Conservation (phyloP, 2,888 invertebrate genomes). For the Pseudococcus jackbeardsleyi region DNA sequence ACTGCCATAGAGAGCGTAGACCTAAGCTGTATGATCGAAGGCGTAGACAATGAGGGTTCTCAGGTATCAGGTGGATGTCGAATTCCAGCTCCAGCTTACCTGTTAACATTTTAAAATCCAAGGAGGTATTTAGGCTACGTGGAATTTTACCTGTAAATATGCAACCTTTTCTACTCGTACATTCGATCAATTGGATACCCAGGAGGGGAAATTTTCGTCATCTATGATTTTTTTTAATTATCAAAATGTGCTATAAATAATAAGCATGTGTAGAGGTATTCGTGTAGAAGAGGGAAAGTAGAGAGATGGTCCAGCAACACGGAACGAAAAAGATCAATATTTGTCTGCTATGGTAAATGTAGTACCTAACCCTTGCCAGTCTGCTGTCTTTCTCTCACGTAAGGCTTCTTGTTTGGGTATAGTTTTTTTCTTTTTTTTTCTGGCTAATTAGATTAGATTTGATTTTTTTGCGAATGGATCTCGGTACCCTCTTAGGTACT, state of each 20-base stretch:
- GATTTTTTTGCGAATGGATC: too few species aligned
- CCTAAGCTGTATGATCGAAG: too few species aligned
- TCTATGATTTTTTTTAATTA: not conserved
- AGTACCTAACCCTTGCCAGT: not conserved
- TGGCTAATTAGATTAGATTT: slow-evolving; percentile 2
- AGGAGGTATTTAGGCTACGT: too few species aligned
- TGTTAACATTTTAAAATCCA: not conserved
- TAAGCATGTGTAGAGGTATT: not conserved
- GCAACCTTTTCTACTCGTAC: too few species aligned
- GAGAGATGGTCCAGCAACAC: slow-evolving; percentile 20
- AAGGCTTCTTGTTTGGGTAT: not conserved
- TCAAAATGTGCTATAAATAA: not conserved
- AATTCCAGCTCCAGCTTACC: not conserved
- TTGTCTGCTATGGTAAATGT: not conserved
- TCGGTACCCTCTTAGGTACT: too few species aligned
- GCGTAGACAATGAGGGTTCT: slow-evolving; percentile 4
- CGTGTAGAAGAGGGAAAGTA: not conserved
- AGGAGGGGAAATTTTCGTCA: not conserved
- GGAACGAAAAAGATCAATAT: slow-evolving; percentile 9
- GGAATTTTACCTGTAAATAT: too few species aligned
- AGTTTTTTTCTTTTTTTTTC: too few species aligned
- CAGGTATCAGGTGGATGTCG: not conserved
- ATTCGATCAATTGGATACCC: too few species aligned
- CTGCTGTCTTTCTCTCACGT: not conserved
- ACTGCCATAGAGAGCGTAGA: not conserved